Percentiles rank a stretch among this genome's conserved stretches.
These are phyloP conservation scores for Manacus vitellinus DNA, from an alignment of 2,113 vertebrate species.

Conservation along the genomic window DNA sequence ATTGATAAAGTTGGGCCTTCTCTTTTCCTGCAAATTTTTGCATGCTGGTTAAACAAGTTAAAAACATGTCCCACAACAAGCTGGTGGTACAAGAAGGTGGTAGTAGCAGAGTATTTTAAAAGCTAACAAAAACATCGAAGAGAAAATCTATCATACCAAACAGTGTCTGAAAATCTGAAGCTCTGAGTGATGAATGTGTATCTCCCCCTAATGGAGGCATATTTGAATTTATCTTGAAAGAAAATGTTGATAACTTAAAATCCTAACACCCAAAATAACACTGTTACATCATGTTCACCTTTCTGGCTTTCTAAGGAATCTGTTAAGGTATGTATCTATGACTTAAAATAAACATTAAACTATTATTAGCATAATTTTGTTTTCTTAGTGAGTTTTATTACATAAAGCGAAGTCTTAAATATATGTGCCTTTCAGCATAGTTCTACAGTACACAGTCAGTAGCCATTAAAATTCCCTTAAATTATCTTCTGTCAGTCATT, in stretches of 20 bases:
- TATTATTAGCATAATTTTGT: background rate
- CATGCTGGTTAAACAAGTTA: background rate
- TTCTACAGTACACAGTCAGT: background rate
- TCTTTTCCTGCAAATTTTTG: background rate
- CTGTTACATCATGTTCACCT: background rate
- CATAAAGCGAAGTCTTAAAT: background rate
- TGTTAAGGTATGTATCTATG: background rate
- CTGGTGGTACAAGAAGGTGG: background rate
- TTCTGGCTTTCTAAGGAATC: background rate
- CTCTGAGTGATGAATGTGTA: slow-evolving; percentile 34
- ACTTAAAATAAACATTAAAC: background rate
- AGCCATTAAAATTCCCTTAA: slow-evolving; percentile 36
- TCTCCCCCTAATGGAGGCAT: slow-evolving; percentile 64
- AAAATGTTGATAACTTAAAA: background rate
- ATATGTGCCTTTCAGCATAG: background rate
- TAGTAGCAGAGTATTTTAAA: background rate
- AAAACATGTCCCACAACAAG: background rate
- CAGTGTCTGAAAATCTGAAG: background rate
- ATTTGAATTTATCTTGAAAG: slow-evolving; percentile 50
- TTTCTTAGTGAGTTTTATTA: background rate
- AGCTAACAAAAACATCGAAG: background rate
- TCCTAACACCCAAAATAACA: background rate
- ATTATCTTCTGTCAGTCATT: slow-evolving; percentile 50
- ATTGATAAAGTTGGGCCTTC: background rate
- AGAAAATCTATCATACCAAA: background rate